Conservation (phyloP, 2,113 vertebrate genomes). For the Ahaetulla prasina region DNA sequence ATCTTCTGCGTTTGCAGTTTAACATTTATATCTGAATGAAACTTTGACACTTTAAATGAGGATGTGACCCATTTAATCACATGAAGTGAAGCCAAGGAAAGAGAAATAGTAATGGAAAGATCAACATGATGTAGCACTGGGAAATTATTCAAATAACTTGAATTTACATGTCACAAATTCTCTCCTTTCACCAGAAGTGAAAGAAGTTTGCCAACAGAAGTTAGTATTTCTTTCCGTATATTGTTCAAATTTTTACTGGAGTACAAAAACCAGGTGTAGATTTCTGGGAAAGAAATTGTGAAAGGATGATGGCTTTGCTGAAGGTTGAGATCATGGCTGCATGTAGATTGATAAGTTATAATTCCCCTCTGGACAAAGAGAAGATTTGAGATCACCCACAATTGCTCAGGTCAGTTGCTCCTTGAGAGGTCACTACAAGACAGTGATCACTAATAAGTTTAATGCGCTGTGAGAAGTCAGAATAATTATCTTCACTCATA, state of each 20-base stretch:
- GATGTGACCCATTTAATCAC: neutral
- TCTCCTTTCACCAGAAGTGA: slow-evolving; percentile 39
- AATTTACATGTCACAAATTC: slow-evolving; percentile 58
- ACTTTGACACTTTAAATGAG: neutral
- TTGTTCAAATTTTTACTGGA: slow-evolving; percentile 45
- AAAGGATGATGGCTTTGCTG: neutral
- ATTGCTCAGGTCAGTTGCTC: neutral
- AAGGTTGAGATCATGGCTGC: neutral
- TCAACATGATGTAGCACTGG: slow-evolving; percentile 21
- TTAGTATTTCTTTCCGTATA: slow-evolving; percentile 55
- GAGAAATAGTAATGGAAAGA: slow-evolving; percentile 1
- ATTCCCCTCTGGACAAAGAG: neutral
- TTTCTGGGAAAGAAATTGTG: neutral
- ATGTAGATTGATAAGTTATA: neutral
- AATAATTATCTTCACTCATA: neutral
- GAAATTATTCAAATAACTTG: slow-evolving; percentile 36
- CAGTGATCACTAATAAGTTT: neutral
- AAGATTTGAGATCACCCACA: neutral
- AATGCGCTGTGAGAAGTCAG: neutral
- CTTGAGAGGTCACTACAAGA: neutral
- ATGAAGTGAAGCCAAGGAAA: neutral
- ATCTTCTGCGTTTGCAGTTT: neutral
- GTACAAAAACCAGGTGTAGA: slow-evolving; percentile 67
- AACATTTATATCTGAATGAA: neutral
- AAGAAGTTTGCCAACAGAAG: slow-evolving; percentile 56